Evolutionary conservation across 2,113 vertebrate species (phyloP).

Genomic region (Spheniscus mendiculus): DNA sequence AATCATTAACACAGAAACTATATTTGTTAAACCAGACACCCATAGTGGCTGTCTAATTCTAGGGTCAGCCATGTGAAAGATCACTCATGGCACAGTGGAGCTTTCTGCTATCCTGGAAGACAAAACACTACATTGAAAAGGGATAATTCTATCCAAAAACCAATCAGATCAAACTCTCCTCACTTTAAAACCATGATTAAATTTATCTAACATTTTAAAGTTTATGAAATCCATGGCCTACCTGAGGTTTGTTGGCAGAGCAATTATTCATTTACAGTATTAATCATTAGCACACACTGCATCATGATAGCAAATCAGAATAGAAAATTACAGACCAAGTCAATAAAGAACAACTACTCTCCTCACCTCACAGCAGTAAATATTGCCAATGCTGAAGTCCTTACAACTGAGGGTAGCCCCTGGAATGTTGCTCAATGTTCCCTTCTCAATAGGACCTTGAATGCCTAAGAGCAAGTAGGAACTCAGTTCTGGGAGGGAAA

Average conservation of each 20-base stretch:
- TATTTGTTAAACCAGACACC: neutral
- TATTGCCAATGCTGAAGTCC: neutral
- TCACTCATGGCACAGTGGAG: neutral
- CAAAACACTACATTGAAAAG: neutral
- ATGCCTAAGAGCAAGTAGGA: neutral
- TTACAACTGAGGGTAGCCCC: neutral
- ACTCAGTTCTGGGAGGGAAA: neutral
- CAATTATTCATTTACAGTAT: slow-evolving; percentile 36
- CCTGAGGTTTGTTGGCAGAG: slow-evolving; percentile 20
- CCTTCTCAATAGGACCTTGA: neutral
- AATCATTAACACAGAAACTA: neutral
- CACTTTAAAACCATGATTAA: neutral
- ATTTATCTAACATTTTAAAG: slow-evolving; percentile 6
- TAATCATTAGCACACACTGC: slow-evolving; percentile 39
- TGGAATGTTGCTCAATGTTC: neutral
- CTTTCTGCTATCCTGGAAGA: neutral
- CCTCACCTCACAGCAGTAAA: neutral
- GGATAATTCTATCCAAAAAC: neutral
- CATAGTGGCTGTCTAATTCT: neutral
- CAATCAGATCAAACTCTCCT: neutral
- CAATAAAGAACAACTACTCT: slow-evolving; percentile 12
- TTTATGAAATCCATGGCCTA: neutral
- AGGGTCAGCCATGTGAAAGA: neutral
- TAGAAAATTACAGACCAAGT: neutral
- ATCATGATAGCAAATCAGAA: slow-evolving; percentile 5